These are phyloP conservation scores for Blera fallax DNA, from an alignment of 2,888 invertebrate genomes.

Conservation along the genomic window DNA sequence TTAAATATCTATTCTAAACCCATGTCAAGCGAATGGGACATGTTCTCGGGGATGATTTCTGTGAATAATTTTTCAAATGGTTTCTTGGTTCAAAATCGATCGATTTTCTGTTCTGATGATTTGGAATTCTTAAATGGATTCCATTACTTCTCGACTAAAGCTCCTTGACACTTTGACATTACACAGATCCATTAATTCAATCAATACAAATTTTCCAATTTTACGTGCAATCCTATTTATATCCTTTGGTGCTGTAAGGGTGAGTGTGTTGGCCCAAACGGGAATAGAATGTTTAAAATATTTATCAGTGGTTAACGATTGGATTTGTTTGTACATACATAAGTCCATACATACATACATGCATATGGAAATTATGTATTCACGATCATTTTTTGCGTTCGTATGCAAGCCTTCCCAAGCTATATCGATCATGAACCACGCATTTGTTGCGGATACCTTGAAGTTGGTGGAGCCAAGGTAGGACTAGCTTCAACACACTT, in stretches of 20 bases:
- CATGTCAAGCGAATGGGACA: constrained; percentile 36
- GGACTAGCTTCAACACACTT: too few relatives aligned
- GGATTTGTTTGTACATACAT: too few relatives aligned
- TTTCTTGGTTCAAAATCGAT: constrained; percentile 8
- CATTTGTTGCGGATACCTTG: too few relatives aligned
- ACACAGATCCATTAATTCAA: background rate
- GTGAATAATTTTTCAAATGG: constrained; percentile 13
- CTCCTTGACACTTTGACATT: background rate
- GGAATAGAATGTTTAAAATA: background rate
- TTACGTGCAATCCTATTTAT: background rate
- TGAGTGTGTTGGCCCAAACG: background rate
- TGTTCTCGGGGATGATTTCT: background rate
- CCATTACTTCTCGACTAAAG: background rate
- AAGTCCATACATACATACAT: too few relatives aligned
- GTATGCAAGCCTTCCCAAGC: too few relatives aligned
- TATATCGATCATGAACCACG: too few relatives aligned
- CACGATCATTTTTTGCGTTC: too few relatives aligned
- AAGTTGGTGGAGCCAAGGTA: too few relatives aligned
- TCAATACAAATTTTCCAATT: background rate
- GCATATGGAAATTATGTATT: too few relatives aligned
- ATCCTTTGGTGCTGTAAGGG: background rate
- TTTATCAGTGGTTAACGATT: too few relatives aligned
- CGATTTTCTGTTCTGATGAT: constrained; percentile 28
- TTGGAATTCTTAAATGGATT: background rate
- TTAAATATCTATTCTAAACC: constrained; percentile 43